Conservation (phyloP, 2,113 vertebrate species). For the Bettongia penicillata region DNA sequence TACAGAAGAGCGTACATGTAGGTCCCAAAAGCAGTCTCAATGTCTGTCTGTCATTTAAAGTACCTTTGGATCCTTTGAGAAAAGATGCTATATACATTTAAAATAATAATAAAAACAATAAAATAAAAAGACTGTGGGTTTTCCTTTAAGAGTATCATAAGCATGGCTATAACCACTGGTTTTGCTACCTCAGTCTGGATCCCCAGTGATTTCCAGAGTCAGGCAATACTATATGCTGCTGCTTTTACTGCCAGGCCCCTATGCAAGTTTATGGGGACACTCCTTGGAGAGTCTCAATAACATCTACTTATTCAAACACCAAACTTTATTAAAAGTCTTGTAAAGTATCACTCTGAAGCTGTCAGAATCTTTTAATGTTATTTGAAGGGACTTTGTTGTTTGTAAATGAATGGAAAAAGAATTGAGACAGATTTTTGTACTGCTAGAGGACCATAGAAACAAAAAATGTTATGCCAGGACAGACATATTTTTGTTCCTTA, state of each 20-base stretch:
- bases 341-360: constrained; percentile 11
- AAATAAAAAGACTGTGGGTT: constrained; percentile 30
- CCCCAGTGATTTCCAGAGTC: neutral
- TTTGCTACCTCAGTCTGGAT: constrained; percentile 13
- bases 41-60: neutral
- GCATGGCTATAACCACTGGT: neutral
- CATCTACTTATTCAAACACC: constrained; percentile 56
- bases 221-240: neutral
- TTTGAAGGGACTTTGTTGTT: constrained; percentile 41
- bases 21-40: neutral
- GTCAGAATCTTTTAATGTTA: constrained; percentile 9
- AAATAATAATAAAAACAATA: constrained; percentile 20
- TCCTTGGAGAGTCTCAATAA: constrained; percentile 39
- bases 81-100: constrained; percentile 7
- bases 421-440: constrained; percentile 40
- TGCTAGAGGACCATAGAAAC: constrained; percentile 68
- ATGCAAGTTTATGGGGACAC: neutral
- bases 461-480: constrained; percentile 8
- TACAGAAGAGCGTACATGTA: neutral
- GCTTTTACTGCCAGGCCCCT: neutral
- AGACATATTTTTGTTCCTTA: constrained; percentile 79
- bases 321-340: neutral
- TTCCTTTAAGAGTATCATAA: neutral
- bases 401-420: constrained; percentile 45
- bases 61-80: constrained; percentile 4